Evolutionary conservation across 2,113 vertebrate species (phyloP).

Genomic region (Alligator mississippiensis): DNA sequence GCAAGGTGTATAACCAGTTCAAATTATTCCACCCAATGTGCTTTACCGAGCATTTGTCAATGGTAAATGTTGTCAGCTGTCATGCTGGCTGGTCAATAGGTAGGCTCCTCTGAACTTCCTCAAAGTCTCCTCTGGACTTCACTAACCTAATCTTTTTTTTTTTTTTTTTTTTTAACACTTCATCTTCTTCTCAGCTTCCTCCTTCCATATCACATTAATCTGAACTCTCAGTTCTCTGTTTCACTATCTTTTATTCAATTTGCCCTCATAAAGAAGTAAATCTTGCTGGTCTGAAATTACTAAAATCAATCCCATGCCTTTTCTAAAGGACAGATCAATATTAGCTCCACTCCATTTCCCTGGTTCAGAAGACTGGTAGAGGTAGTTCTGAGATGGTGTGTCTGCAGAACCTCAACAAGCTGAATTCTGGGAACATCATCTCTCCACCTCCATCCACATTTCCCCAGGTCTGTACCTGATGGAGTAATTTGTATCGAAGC

Average conservation of each 20-base stretch:
- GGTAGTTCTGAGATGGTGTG: not conserved
- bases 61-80: not conserved
- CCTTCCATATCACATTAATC: not conserved
- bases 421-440: not conserved
- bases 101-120: not conserved
- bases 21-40: not conserved
- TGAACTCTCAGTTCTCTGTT: not conserved
- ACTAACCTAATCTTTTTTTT: not conserved
- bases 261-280: not conserved
- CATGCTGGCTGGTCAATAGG: not conserved
- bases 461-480: not conserved
- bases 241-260: not conserved
- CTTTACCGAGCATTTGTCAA: too few relatives aligned
- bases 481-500: not conserved
- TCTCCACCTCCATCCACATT: not conserved
- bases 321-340: not conserved
- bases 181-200: not conserved
- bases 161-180: not conserved
- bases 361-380: not conserved
- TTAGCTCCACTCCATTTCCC: not conserved
- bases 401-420: not conserved
- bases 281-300: not conserved
- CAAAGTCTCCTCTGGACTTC: not conserved
- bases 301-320: not conserved
- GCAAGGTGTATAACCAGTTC: not conserved